Percentiles rank a stretch among this genome's conserved stretches.
Conservation (phyloP, 2,797 vertebrate species). For the Trachops cirrhosus region DNA sequence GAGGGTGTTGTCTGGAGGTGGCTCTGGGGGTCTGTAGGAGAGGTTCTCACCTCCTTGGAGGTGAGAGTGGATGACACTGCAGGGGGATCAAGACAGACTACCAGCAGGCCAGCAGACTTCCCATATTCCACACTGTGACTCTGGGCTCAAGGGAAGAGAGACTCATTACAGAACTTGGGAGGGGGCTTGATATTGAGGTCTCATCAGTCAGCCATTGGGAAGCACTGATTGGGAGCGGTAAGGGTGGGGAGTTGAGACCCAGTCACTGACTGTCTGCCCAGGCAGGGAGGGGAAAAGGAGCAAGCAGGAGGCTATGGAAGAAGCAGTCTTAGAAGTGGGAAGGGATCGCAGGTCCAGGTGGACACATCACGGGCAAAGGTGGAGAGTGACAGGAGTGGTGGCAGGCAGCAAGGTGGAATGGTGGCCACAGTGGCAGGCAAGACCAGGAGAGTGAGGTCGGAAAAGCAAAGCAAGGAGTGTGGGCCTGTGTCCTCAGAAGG, state of each 20-base stretch:
- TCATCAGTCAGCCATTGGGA: neutral
- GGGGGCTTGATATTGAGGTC: fast-evolving
- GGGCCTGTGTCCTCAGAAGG: neutral
- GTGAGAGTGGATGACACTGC: neutral
- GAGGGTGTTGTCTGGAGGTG: neutral
- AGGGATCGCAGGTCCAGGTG: neutral
- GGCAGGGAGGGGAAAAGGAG: neutral
- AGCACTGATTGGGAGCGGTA: neutral
- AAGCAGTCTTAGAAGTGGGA: neutral
- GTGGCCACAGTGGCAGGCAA: neutral
- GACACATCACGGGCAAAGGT: neutral
- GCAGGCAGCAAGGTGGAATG: fast-evolving
- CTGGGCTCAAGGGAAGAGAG: neutral
- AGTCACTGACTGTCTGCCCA: neutral
- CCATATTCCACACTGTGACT: fast-evolving
- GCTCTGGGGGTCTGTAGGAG: neutral
- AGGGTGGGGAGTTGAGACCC: neutral
- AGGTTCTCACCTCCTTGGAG: neutral
- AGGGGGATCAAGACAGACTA: neutral
- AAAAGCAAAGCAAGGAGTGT: neutral
- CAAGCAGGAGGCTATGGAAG: neutral
- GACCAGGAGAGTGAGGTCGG: neutral
- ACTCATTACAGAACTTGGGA: no score
- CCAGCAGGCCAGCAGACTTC: neutral
- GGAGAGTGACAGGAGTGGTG: neutral